Evolutionary conservation across 2,797 vertebrate species (phyloP), one percentile per base, ranked within the genome.

Genomic region (Sebastes itinus): DNA sequence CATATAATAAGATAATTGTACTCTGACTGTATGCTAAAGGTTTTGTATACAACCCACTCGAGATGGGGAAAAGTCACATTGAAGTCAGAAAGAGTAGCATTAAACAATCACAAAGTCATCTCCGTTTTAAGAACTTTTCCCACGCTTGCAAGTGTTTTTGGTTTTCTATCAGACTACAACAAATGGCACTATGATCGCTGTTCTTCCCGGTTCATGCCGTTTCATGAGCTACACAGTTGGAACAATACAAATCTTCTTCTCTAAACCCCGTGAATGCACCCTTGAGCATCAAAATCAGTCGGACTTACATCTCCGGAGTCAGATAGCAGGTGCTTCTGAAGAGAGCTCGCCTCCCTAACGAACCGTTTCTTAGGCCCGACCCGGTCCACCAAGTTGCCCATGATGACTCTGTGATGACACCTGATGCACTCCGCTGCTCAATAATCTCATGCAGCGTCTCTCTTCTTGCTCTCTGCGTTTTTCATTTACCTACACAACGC

Each of bases 341-440:
- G 91, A 64, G 94, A 95, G 87, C 85, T 89, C 2, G 85, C 74
- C 74, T 91, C 90, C 80, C 92, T 92, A 66, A 85, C 38, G 20
- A 95, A 89, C 80, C 91, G 84, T 66, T 86, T 94, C 88, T 91
- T 95, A 80, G 90, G 83, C 85, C 91, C 91, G 23, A 92, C 84
- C 66, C 95, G 93, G 88, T 95, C 93, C 3, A 92, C 85, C 84
- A 96, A 73, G 92, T 96, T 96, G 63, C 95, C 95, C 95, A 96
- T 96, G 83, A 81, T 67, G 86, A 77, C 72, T 83, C 70, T 68
- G 61, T 9, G 67, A 65, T 79, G 89, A 91, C 74, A 54, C 88
- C 84, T 23, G 78, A 81, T 65, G 76, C 72, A 56, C 75, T 85
- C 82, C 42, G 7, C 65, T n/a, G 58, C 55, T 73, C 86, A 85